Percentiles rank a stretch among this genome's conserved stretches.
Evolutionary conservation across 2,888 invertebrate species (phyloP).

Genomic region (Argynnis bischoffii): DNA sequence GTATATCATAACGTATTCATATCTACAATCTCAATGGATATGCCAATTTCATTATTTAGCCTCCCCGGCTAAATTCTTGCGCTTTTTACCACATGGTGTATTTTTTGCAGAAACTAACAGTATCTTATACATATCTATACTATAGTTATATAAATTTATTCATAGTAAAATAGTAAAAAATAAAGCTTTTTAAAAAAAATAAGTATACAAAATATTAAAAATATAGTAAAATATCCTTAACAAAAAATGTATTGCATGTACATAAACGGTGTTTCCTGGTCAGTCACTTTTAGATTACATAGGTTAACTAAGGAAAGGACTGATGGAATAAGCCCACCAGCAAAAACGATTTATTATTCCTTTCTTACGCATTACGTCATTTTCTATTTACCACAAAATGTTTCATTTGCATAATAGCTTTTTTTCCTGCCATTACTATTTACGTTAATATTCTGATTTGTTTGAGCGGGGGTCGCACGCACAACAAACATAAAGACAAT

Average conservation of each 20-base stretch:
- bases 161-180: no score
- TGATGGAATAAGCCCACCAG: conserved; percentile 64
- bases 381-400: conserved; percentile 80
- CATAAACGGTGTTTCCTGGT: not conserved
- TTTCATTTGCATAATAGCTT: conserved; percentile 82
- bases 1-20: conserved; percentile 79
- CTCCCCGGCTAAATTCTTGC: conserved; percentile 29
- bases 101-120: conserved; percentile 12
- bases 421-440: conserved; percentile 79
- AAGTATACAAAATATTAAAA: not conserved
- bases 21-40: conserved; percentile 77
- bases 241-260: not conserved
- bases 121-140: not conserved
- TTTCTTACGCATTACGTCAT: conserved; percentile 74
- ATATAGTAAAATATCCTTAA: not conserved
- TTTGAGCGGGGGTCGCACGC: conserved; percentile 76
- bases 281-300: not conserved
- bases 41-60: conserved; percentile 64
- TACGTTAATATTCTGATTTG: conserved; percentile 81
- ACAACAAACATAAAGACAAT: conserved; percentile 80
- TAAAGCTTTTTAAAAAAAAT: no score
- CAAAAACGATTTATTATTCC: conserved; percentile 75
- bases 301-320: conserved; percentile 39
- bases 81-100: conserved; percentile 35
- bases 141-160: not conserved